Base-by-base conservation (phyloP, 2,888 invertebrate species). In the Dryococelus australis region DNA sequence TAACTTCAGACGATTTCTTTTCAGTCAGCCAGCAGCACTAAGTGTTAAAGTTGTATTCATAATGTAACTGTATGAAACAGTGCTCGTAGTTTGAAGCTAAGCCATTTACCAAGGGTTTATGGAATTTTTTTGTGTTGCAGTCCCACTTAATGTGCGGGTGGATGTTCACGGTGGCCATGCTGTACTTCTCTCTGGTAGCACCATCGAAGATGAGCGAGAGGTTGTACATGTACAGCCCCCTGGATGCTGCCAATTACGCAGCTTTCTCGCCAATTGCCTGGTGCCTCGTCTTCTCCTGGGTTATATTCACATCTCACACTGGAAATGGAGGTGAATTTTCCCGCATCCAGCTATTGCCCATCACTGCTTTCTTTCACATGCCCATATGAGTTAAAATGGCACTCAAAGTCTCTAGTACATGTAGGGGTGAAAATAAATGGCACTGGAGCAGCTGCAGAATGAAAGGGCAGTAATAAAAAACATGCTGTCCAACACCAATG, bases 231-330 rank as follows among this genome's bases (percentile, higher is more conserved):
- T 96, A 96, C 89, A 93, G 95, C 90, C 93, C 95, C 0, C 92
- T 93, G 5, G 94, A 96, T 91, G 95, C 95, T 0, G 96, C 95
- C 6, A 93, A 94, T 90, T 96, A 96, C 90, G 95, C 96, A 24
- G 95, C 96, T 3, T 95, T 96, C 89, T 94, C 95, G 6, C 96
- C 96, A 0, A 95, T 96, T 87, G 94, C 94, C 26, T 96, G 96
- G 96, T 95, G 95, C 89, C 92, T 93, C 26, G 93, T 95, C 88
- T 95, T 95, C 90, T 94, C 93, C n/a, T 96, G 96, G 96, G 92
- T 95, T 28, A 94, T 95, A 51, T 94, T 95, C 90, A 93, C 94
- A 53, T 93, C 94, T 6, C 95, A 96, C 89, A 93, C 94, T 88
- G 95, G 95, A 89, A 94, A 95, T 90, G 92, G 92, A 91, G 94